Evolutionary conservation across 2,797 vertebrate species (phyloP).

Genomic region (Linurgus olivaceus): DNA sequence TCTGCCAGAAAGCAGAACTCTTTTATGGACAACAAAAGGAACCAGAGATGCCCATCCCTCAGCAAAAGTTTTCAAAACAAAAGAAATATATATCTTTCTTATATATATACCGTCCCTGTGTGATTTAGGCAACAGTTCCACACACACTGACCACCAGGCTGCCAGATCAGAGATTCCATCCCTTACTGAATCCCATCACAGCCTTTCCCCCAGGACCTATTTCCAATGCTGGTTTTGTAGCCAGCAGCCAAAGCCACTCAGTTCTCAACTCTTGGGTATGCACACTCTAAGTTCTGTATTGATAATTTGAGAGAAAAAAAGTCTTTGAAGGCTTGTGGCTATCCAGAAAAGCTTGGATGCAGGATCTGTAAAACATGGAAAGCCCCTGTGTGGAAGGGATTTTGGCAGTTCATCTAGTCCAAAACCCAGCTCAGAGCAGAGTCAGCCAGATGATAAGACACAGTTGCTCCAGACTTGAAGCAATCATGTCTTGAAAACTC

Average conservation of each 20-base stretch:
- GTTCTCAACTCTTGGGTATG: neutral
- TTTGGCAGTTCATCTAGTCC: neutral
- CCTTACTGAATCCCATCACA: neutral
- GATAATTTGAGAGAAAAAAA: neutral
- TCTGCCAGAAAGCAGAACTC: neutral
- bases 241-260: neutral
- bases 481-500: neutral
- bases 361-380: neutral
- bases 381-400: neutral
- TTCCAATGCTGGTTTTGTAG: neutral
- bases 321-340: neutral
- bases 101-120: neutral
- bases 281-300: neutral
- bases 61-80: neutral
- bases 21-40: neutral
- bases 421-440: neutral
- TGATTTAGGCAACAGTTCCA: neutral
- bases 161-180: neutral
- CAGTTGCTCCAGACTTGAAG: neutral
- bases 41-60: neutral
- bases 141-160: neutral
- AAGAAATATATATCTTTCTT: neutral
- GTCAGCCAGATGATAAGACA: neutral
- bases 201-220: neutral
- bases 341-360: neutral